Evolutionary conservation across 2,888 invertebrate species (phyloP).

Genomic region (Cerceris ruficornis): DNA sequence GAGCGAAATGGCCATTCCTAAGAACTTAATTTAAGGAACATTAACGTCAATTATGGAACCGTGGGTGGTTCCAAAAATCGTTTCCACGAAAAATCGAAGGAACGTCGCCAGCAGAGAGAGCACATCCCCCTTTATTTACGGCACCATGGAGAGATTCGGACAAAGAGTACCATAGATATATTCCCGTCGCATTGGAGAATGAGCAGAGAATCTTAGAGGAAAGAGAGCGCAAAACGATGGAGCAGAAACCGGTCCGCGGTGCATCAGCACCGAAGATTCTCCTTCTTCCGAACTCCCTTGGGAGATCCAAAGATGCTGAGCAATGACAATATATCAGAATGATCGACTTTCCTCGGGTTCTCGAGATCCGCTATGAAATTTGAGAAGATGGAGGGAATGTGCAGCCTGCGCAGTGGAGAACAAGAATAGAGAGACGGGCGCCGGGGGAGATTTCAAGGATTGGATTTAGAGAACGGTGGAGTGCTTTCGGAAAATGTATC

Average conservation of each 20-base stretch:
- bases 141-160: not conserved
- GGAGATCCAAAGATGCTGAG: conserved; percentile 27
- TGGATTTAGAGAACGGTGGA: not conserved
- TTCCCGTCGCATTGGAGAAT: conserved; percentile 23
- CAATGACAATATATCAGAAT: conserved; percentile 35
- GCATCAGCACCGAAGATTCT: conserved; percentile 37
- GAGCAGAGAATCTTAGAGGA: conserved; percentile 25
- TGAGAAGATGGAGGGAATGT: not conserved
- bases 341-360: conserved; percentile 13
- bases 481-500: too few species aligned
- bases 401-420: too few species aligned
- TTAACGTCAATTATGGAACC: too few species aligned
- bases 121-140: too few species aligned
- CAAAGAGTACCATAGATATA: conserved; percentile 26
- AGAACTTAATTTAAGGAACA: too few species aligned
- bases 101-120: too few species aligned
- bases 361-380: conserved; percentile 8
- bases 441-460: not conserved
- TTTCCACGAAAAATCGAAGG: too few species aligned
- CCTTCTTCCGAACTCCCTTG: conserved; percentile 38
- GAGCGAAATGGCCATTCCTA: too few species aligned
- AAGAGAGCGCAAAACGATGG: conserved; percentile 42
- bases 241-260: conserved; percentile 63
- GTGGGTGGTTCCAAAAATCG: too few species aligned
- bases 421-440: not conserved